These are phyloP conservation scores for Drosophila demipolita DNA, from an alignment of 2,888 invertebrate genomes.

Conservation along the genomic window DNA sequence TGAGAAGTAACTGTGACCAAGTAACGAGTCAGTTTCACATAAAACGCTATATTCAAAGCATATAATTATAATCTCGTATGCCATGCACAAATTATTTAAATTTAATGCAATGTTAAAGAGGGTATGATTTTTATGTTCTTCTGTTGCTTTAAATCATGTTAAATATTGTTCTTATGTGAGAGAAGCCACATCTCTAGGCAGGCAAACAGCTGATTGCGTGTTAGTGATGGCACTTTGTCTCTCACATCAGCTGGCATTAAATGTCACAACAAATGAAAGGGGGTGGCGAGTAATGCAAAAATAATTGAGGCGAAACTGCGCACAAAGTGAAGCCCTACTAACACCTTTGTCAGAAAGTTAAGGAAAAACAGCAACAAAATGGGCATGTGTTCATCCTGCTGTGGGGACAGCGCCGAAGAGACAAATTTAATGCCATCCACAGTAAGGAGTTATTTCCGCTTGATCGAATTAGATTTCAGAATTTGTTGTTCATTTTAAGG, in stretches of 20 bases:
- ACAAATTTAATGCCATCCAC: constrained; percentile 82
- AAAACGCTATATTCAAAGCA: background rate
- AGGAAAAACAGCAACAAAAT: constrained; percentile 51
- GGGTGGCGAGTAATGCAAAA: constrained; percentile 34
- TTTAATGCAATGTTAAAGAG: background rate
- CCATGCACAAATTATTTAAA: no score
- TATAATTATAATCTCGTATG: background rate
- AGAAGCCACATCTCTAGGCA: constrained; percentile 28
- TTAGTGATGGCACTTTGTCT: constrained; percentile 41
- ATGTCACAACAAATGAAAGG: constrained; percentile 67
- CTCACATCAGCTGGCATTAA: constrained; percentile 48
- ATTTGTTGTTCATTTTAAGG: constrained; percentile 84
- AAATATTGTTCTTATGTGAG: background rate
- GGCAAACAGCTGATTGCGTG: constrained; percentile 33
- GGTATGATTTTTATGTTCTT: no score
- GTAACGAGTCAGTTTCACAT: background rate
- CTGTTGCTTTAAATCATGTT: background rate
- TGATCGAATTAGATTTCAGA: background rate
- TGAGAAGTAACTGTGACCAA: constrained; percentile 10
- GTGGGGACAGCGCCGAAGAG: constrained; percentile 77
- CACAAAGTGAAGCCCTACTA: constrained; percentile 64
- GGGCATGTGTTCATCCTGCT: constrained; percentile 81
- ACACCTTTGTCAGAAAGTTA: constrained; percentile 14
- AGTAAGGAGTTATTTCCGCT: constrained; percentile 50
- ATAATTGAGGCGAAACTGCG: constrained; percentile 48